phyloP scores from a whole-genome alignment of 2,888 invertebrate genomes.

The Tipula helvola region DNA sequence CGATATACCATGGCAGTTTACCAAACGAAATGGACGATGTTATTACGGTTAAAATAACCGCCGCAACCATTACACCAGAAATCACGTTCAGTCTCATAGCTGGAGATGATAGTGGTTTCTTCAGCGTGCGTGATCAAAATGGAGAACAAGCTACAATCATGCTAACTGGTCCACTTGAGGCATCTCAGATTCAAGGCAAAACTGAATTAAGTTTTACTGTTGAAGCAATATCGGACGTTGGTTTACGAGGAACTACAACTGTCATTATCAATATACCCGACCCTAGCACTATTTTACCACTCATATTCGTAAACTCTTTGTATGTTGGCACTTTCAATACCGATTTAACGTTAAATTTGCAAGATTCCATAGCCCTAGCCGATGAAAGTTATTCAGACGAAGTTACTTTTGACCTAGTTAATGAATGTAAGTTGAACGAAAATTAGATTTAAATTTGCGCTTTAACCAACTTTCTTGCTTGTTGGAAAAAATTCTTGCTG shows the following conservation, averaged over 20 bases:
- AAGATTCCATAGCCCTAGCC: background rate
- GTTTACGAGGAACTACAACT: background rate
- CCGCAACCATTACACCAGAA: background rate
- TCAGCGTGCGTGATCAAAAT: no score
- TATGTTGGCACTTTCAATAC: background rate
- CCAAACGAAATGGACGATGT: background rate
- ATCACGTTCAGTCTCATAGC: background rate
- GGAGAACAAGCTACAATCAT: background rate
- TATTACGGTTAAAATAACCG: background rate
- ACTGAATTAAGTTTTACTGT: background rate
- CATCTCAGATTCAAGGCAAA: background rate
- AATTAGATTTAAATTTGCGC: no score
- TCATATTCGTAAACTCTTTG: background rate
- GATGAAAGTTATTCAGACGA: background rate
- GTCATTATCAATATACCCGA: background rate
- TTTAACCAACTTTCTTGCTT: no score
- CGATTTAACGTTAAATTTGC: background rate
- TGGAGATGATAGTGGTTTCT: background rate
- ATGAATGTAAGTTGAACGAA: background rate
- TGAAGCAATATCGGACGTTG: background rate
- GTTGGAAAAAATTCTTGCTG: no score
- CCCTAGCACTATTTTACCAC: background rate
- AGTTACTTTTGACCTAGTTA: background rate
- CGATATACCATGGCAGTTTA: background rate
- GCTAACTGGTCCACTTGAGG: background rate